Evolutionary conservation across 2,888 invertebrate species (phyloP).

Genomic region (Ormia ochracea): DNA sequence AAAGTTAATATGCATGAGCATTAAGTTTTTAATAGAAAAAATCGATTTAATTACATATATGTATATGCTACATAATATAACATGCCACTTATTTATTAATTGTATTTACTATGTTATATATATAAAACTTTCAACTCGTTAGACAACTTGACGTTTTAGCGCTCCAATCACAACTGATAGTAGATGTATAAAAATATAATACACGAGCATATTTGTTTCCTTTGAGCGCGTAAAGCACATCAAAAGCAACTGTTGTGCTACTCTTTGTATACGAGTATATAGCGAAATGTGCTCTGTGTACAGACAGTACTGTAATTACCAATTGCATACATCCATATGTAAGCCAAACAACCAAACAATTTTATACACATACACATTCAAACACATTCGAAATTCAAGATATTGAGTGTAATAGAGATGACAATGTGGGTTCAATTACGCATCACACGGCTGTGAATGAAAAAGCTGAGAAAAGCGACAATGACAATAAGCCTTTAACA

Average conservation of each 20-base stretch:
- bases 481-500: too few relatives aligned
- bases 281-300: background rate
- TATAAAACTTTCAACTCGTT: background rate
- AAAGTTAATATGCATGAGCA: background rate
- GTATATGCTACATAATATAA: background rate
- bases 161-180: conserved; percentile 70
- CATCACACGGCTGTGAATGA: background rate
- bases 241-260: conserved; percentile 27
- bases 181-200: conserved; percentile 41
- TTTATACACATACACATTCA: background rate
- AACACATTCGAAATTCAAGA: background rate
- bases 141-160: conserved; percentile 66
- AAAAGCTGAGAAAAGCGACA: background rate
- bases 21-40: conserved; percentile 10
- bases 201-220: conserved; percentile 41
- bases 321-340: too few relatives aligned
- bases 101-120: background rate
- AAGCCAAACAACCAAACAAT: background rate
- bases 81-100: background rate
- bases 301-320: background rate
- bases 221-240: conserved; percentile 11
- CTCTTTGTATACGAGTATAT: conserved; percentile 6
- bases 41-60: background rate
- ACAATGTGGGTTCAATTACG: background rate
- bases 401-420: background rate